phyloP scores from a whole-genome alignment of 2,888 invertebrate genomes.

The Biston stratarius region DNA sequence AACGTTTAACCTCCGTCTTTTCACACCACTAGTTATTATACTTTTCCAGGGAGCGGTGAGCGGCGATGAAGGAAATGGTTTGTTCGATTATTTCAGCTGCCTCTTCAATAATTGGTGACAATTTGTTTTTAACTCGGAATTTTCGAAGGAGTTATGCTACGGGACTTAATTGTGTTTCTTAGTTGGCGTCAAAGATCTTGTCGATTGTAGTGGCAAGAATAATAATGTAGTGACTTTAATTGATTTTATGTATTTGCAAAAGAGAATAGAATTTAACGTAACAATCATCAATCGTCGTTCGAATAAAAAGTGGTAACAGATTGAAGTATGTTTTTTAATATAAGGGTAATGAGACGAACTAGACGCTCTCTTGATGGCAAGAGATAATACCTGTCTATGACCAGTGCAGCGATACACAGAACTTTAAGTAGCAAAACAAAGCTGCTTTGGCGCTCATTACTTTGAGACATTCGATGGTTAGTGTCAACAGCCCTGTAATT shows the following conservation, averaged over 20 bases:
- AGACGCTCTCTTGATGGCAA: no score
- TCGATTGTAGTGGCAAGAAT: background rate
- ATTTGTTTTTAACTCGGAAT: slow-evolving; percentile 34
- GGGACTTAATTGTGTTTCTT: background rate
- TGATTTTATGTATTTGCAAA: background rate
- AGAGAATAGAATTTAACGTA: no score
- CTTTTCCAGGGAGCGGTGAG: slow-evolving; percentile 17
- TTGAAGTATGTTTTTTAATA: no score
- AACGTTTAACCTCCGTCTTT: background rate
- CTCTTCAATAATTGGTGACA: slow-evolving; percentile 36
- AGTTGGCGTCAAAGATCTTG: slow-evolving; percentile 2
- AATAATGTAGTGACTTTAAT: background rate
- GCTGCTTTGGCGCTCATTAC: no score
- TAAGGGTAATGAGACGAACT: no score
- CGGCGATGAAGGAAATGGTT: slow-evolving; percentile 38
- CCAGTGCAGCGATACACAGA: no score
- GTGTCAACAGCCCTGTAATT: no score
- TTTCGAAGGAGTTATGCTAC: background rate
- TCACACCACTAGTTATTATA: slow-evolving; percentile 22
- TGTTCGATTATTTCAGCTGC: slow-evolving; percentile 41
- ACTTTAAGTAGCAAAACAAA: no score
- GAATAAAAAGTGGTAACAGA: no score
- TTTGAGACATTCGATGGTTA: no score
- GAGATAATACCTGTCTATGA: no score
- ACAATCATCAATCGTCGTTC: no score